Evolutionary conservation across 2,113 vertebrate genomes (phyloP).

Genomic region (Dromiciops gliroides): DNA sequence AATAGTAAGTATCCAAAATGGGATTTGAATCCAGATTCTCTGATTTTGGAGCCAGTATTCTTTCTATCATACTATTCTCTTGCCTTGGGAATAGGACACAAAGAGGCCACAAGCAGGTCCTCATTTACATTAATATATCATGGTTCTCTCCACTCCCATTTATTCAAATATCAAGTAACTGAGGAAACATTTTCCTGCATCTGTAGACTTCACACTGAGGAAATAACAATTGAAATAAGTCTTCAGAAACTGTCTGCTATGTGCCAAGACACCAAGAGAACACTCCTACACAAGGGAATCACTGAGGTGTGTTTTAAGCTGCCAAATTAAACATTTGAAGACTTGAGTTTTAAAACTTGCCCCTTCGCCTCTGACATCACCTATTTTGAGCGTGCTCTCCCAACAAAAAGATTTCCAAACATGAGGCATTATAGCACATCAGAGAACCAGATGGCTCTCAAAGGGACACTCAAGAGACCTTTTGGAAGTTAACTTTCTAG

Average conservation of each 20-base stretch:
- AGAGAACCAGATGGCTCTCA: background rate
- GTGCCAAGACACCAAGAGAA: background rate
- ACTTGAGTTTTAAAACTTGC: background rate
- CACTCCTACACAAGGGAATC: background rate
- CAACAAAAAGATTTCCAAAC: background rate
- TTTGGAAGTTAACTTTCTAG: background rate
- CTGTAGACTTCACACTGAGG: background rate
- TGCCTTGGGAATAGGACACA: background rate
- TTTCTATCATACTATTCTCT: background rate
- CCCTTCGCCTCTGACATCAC: background rate
- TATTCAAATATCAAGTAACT: background rate
- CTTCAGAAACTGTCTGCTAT: background rate
- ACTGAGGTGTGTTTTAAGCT: background rate
- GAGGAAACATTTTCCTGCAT: background rate
- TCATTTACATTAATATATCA: background rate
- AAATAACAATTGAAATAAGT: background rate
- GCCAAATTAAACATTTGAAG: background rate
- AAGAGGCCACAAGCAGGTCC: background rate
- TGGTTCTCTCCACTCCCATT: background rate
- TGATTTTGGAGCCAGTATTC: background rate
- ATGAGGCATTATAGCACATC: background rate
- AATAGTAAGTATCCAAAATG: background rate
- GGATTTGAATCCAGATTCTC: background rate
- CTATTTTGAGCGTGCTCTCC: background rate
- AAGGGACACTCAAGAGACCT: background rate